Percentiles rank a stretch among this genome's conserved stretches.
Evolutionary conservation across 2,797 vertebrate species (phyloP).

Genomic region (Scolopax rusticola): DNA sequence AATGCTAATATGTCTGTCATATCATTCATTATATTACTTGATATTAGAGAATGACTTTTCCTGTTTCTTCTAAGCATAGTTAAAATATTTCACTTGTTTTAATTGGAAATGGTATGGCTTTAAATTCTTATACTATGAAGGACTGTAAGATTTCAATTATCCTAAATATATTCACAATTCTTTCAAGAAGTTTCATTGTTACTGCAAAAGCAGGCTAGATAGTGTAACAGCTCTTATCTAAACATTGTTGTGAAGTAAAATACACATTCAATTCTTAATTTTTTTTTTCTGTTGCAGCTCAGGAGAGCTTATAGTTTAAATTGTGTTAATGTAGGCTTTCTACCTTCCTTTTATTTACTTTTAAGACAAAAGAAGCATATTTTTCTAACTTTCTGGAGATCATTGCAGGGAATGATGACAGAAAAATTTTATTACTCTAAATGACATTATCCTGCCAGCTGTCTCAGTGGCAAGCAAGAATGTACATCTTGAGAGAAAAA

Average conservation of each 20-base stretch:
- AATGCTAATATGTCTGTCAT: not conserved
- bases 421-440: conserved; percentile 53
- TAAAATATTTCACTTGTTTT: conserved; percentile 4
- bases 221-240: not conserved
- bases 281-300: not conserved
- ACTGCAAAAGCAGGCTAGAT: not conserved
- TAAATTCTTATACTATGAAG: not conserved
- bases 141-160: not conserved
- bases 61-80: not conserved
- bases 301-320: not conserved
- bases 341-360: not conserved
- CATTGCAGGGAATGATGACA: conserved; percentile 42
- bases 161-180: not conserved
- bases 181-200: not conserved
- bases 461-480: not conserved
- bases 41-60: not conserved
- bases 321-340: conserved; percentile 6
- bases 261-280: not conserved
- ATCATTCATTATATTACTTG: not conserved
- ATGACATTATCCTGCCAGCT: conserved; percentile 44
- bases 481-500: not conserved
- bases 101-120: not conserved
- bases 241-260: not conserved
- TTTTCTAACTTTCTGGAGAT: conserved; percentile 44
- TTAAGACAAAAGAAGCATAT: conserved; percentile 17